Evolutionary conservation across 2,797 vertebrate genomes (phyloP), one percentile per base, ranked within the genome.

Genomic region (Mus caroli): DNA sequence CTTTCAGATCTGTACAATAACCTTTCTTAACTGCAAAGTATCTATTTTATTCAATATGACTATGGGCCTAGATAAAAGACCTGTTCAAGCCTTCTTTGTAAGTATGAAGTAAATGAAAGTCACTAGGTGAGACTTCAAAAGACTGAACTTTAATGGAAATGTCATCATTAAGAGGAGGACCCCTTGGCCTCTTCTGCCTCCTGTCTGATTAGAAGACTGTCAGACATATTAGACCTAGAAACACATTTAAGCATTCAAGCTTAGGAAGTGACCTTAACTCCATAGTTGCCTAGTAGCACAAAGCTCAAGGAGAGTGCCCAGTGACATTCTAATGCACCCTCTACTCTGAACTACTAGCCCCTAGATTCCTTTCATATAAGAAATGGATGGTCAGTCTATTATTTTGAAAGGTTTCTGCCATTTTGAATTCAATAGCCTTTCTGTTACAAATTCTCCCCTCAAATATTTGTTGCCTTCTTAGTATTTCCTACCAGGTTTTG

Each of bases 371-470:
- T 73, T 71, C 31, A 56, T 31, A 6, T 28, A 2, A 90, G 54
- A 90, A 24, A 83, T 88, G 34, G 22, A 90, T 10, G 64, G 50
- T 46, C 92, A 88, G 92, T 54, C 37, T 56, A 58, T 7, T 62
- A 54, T n/a, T 88, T 69, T 79, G 5, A 86, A 19, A 67, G 7
- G 10, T 71, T 95, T 64, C 67, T 94, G 52, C 60, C 75, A 83
- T 90, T 76, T 91, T 50, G 69, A 87, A 40, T 52, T 79, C 34
- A 94, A 84, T 85, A n/a, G 77, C 60, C 92, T 94, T 43, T 88
- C 62, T 88, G 34, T 90, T 62, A n/a, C 13, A 91, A 83, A 62
- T 54, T 91, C 52, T 95, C 52, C 46, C 40, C 56, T 88, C 26
- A 80, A 96, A 88, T 78, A 75, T 80, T 69, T 58, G 28, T 77